phyloP scores from a whole-genome alignment of 2,113 vertebrate species.

The Micromys minutus region DNA sequence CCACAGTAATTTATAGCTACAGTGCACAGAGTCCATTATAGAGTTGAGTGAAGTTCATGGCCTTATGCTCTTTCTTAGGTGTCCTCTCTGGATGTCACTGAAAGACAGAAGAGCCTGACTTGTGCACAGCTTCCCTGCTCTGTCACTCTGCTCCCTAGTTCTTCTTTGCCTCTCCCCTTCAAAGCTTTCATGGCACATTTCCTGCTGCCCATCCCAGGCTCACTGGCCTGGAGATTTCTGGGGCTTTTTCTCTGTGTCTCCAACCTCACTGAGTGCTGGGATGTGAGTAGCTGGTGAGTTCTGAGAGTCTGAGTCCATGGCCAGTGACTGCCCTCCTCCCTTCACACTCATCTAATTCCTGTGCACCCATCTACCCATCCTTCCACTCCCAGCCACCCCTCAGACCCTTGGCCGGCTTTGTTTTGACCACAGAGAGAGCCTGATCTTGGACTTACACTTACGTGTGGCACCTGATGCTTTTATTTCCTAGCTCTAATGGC shows the following conservation, averaged over 20 bases:
- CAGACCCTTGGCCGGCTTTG: neutral
- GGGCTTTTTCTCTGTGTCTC: neutral
- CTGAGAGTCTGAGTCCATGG: neutral
- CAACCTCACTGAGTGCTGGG: neutral
- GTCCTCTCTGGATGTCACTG: neutral
- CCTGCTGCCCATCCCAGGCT: neutral
- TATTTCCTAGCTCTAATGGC: neutral
- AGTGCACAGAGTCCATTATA: neutral
- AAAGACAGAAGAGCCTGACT: neutral
- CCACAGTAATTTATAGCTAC: neutral
- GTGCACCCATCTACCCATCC: neutral
- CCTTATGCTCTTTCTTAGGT: neutral
- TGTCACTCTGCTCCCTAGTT: neutral
- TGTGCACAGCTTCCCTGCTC: neutral
- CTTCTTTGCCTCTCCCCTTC: neutral
- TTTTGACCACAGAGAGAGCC: neutral
- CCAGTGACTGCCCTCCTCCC: neutral
- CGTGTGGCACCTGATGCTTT: neutral
- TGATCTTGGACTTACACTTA: neutral
- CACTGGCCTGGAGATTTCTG: neutral
- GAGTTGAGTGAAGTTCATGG: constrained; percentile 5
- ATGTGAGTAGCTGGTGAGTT: neutral
- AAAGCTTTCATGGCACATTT: neutral
- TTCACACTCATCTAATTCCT: neutral
- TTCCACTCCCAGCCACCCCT: neutral